phyloP scores from a whole-genome alignment of 2,797 vertebrate species.

The Tragopan temminckii region DNA sequence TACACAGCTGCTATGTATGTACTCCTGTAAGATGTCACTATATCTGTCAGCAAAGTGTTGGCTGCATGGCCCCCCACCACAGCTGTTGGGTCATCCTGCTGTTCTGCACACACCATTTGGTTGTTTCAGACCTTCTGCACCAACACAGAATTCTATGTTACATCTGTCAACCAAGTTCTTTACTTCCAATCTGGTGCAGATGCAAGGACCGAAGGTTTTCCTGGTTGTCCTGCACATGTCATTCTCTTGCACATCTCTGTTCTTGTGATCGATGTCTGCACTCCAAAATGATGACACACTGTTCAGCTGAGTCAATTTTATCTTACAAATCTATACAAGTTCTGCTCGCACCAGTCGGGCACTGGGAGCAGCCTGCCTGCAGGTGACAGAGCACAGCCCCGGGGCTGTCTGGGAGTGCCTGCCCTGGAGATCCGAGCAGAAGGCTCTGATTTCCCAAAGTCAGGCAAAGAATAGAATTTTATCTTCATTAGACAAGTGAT shows the following conservation, averaged over 20 bases:
- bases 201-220: neutral
- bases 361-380: neutral
- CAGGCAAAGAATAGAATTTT: neutral
- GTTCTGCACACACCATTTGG: neutral
- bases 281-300: neutral
- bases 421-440: neutral
- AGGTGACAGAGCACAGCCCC: neutral
- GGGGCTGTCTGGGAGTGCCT: neutral
- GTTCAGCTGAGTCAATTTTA: neutral
- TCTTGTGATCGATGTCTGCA: neutral
- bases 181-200: neutral
- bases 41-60: neutral
- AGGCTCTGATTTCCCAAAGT: neutral
- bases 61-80: neutral
- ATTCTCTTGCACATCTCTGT: neutral
- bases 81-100: neutral
- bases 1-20: too few relatives aligned
- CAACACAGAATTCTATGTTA: accelerated
- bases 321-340: neutral
- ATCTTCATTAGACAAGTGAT: neutral
- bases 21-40: neutral
- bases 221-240: neutral
- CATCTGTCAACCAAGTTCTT: neutral
- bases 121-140: neutral
- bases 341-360: neutral